A percentile compares a stretch with the other conserved stretches of the same genome.
Conservation (phyloP, 2,888 invertebrate genomes). For the Idaea dimidiata region DNA sequence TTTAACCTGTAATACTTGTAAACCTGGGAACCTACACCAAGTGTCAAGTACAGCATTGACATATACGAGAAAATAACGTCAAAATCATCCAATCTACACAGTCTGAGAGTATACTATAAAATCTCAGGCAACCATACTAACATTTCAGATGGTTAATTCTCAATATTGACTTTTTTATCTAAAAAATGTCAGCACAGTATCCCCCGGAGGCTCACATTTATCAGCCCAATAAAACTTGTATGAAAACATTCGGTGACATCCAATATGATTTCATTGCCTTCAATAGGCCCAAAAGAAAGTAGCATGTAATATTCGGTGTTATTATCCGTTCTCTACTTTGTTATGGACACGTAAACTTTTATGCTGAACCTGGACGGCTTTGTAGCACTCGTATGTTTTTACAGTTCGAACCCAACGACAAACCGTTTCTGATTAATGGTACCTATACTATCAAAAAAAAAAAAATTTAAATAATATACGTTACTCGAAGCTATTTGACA, state of each 20-base stretch:
- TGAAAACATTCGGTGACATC: conserved; percentile 71
- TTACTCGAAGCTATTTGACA: not conserved
- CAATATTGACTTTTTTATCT: conserved; percentile 50
- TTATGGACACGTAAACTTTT: conserved; percentile 58
- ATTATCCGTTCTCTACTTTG: conserved; percentile 55
- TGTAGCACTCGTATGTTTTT: conserved; percentile 36
- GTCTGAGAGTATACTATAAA: not conserved
- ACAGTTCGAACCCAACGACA: conserved; percentile 18
- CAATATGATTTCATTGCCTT: conserved; percentile 69
- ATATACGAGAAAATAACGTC: too few relatives aligned
- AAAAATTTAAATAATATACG: not conserved
- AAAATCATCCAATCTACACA: not conserved
- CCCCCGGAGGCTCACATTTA: conserved; percentile 67
- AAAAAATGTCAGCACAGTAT: conserved; percentile 57
- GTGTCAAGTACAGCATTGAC: too few relatives aligned
- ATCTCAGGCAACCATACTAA: not conserved
- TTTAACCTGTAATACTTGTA: too few relatives aligned
- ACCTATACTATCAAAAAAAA: conserved; percentile 7
- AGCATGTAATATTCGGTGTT: conserved; percentile 57
- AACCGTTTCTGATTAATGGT: conserved; percentile 5
- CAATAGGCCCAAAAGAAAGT: conserved; percentile 49
- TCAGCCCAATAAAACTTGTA: conserved; percentile 72
- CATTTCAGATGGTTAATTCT: conserved; percentile 7
- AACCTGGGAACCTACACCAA: too few relatives aligned
- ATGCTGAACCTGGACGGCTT: conserved; percentile 45